These are phyloP conservation scores for Pitta sordida DNA, from an alignment of 2,113 vertebrate genomes.

Conservation along the genomic window DNA sequence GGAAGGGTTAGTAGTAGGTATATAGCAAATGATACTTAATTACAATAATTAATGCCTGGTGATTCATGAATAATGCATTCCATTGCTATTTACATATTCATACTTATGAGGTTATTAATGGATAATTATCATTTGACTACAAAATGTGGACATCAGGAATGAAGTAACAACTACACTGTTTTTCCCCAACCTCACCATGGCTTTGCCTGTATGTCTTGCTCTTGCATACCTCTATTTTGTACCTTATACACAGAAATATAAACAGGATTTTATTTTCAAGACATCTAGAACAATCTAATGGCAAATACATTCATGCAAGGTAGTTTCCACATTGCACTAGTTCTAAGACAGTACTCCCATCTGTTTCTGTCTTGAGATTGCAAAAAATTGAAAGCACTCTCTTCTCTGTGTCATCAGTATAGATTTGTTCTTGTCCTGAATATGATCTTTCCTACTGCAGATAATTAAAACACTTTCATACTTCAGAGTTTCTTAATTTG, in stretches of 20 bases:
- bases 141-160: conserved; percentile 19
- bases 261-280: not conserved
- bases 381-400: not conserved
- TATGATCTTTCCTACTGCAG: not conserved
- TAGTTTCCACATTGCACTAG: not conserved
- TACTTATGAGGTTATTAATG: conserved; percentile 31
- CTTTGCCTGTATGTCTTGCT: not conserved
- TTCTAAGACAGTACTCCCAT: not conserved
- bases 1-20: conserved; percentile 48
- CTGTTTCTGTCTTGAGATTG: not conserved
- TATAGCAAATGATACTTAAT: conserved; percentile 55
- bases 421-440: not conserved
- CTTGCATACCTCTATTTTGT: not conserved
- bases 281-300: not conserved
- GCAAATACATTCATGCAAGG: not conserved
- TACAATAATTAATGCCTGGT: conserved; percentile 66
- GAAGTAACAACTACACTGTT: not conserved
- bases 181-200: not conserved
- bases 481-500: not conserved
- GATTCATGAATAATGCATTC: conserved; percentile 64
- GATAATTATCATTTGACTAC: conserved; percentile 45
- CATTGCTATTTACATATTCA: conserved; percentile 52
- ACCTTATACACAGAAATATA: not conserved
- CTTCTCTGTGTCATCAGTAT: not conserved
- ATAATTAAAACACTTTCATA: not conserved